Percentiles rank a stretch among this genome's conserved stretches.
phyloP scores from a whole-genome alignment of 2,113 vertebrate species.

The Bungarus multicinctus region DNA sequence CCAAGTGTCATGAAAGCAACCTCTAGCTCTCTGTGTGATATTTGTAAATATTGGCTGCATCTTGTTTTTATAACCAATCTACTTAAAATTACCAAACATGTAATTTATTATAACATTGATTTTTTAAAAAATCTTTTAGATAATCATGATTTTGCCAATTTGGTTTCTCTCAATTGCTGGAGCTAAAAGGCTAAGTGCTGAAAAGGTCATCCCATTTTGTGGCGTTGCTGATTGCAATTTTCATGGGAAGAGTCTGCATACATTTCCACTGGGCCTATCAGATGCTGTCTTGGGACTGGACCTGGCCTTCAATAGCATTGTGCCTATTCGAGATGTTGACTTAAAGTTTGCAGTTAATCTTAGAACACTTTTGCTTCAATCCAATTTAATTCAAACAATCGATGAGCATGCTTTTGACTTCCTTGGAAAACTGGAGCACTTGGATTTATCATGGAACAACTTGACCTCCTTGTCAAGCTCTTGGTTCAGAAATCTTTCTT shows the following conservation, averaged over 20 bases:
- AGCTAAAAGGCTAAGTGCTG: constrained; percentile 1
- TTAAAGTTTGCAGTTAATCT: constrained; percentile 65
- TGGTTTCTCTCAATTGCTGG: constrained; percentile 47
- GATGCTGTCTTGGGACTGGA: constrained; percentile 56
- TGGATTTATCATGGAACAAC: constrained; percentile 78
- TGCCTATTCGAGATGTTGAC: constrained; percentile 58
- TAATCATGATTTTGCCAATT: constrained; percentile 27
- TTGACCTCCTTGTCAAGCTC: constrained; percentile 62
- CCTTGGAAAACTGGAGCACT: constrained; percentile 66
- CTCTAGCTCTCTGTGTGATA: not conserved
- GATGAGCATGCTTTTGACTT: constrained; percentile 64
- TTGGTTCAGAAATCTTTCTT: constrained; percentile 76
- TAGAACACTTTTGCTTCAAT: constrained; percentile 61
- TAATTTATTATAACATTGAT: not conserved
- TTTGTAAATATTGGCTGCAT: not conserved
- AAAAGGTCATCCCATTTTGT: constrained; percentile 53
- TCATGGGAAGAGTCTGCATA: constrained; percentile 50
- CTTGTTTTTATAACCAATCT: too few relatives aligned
- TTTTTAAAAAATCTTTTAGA: constrained; percentile 26
- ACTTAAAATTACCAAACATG: not conserved
- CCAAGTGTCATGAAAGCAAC: not conserved
- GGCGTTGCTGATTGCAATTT: constrained; percentile 63
- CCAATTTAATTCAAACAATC: constrained; percentile 67
- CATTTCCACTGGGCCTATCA: constrained; percentile 62
- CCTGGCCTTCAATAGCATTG: constrained; percentile 74